Evolutionary conservation across 92 coral and sea anemone species (phyloP), one percentile per base, ranked within the genome.

Genomic region (Phenganax subtilis): DNA sequence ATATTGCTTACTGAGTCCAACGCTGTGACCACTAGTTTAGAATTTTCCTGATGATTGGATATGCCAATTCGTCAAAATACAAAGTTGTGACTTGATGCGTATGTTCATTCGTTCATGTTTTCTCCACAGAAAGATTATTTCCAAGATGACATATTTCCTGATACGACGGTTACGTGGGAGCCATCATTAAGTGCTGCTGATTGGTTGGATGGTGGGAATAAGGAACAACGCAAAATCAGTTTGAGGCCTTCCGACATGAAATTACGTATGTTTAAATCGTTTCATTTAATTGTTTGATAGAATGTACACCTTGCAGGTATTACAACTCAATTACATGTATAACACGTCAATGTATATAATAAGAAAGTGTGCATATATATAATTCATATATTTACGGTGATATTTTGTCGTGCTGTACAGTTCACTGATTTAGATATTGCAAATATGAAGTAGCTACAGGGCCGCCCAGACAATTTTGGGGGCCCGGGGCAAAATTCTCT

Each of bases 81-180:
- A 37, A 37, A 37, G 47, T 37, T 37, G 47, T 37, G 47, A 51
- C 75, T 69, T 27, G 25, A 31, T 69, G 7, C 10, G 30, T n/a
- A 31, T 63, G 47, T 51, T 10, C 25, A 7, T 56, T 53, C 25
- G 10, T 56, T 53, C 7, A 54, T 12, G 37, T 64, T 81, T 65
- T 11, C 31, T 76, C 44, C 80, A 37, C 81, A 94, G 98, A 89
- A 77, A 80, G 98, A 94, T 65, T 94, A 88, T 78, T 94, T 94
- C 75, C 98, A 94, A 90, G 98, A 94, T 87, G 98, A 94, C 81
- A 85, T 94, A 60, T 94, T 90, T 85, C 93, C 98, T 37, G 93
- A 92, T 71, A 90, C 98, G 17, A 84, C 89, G 60, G 89, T 90
- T 28, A 86, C 71, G 79, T 94, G 98, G 98, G 93, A 94, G 74